These are phyloP conservation scores for Chromoteleia sp. DNA, from an alignment of 2,888 invertebrate genomes.

Conservation along the genomic window DNA sequence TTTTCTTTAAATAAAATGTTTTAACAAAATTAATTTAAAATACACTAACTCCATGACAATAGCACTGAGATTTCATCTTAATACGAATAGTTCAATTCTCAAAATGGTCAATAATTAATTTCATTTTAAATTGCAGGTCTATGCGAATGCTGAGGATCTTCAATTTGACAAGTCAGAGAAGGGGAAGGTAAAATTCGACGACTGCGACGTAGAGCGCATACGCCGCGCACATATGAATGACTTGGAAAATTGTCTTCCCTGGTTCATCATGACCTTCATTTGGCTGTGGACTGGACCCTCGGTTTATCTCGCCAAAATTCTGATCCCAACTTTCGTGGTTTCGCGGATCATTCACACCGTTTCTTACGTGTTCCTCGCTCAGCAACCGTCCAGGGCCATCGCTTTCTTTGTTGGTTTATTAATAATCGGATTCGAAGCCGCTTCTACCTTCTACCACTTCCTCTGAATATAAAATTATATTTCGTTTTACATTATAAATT, in stretches of 20 bases:
- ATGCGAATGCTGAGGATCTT: conserved; percentile 28
- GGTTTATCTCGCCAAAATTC: conserved; percentile 82
- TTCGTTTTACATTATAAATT: too few species aligned
- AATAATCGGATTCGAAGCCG: conserved; percentile 29
- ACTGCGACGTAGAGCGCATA: conserved; percentile 85
- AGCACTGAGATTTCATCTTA: too few species aligned
- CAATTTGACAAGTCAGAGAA: conserved; percentile 5
- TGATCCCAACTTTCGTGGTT: conserved; percentile 85
- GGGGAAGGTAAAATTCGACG: conserved; percentile 11
- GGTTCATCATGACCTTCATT: conserved; percentile 85
- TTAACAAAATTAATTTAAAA: too few species aligned
- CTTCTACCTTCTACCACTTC: conserved; percentile 8
- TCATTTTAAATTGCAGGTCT: conserved; percentile 15
- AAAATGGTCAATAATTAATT: not conserved
- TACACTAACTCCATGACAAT: too few species aligned
- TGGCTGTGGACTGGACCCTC: conserved; percentile 86
- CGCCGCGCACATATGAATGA: conserved; percentile 87
- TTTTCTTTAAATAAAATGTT: too few species aligned
- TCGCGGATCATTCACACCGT: conserved; percentile 86
- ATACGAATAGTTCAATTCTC: too few species aligned
- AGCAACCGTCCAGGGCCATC: conserved; percentile 85
- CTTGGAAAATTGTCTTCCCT: conserved; percentile 86
- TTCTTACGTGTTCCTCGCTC: conserved; percentile 85
- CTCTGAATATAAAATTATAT: too few species aligned
- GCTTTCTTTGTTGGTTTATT: conserved; percentile 82